A percentile compares a stretch with the other conserved stretches of the same genome.
Conservation (phyloP, 1,140 invertebrate genomes). For the Drosophila takahashii region DNA sequence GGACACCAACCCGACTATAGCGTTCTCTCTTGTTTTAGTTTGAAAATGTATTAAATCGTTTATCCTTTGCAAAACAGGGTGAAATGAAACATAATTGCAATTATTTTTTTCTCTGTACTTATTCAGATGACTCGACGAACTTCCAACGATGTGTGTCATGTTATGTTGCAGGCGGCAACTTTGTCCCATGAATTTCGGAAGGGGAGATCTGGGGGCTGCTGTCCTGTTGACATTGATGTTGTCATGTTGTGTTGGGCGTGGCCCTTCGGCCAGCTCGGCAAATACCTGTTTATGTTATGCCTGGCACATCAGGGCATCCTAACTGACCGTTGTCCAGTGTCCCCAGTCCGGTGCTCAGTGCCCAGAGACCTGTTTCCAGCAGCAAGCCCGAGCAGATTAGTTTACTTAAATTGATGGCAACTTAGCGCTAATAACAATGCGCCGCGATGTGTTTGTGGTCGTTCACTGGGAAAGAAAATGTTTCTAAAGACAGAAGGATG, state of each 20-base stretch:
- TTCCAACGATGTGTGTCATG: constrained; percentile 42
- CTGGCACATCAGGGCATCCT: constrained; percentile 36
- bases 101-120: constrained; percentile 16
- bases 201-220: constrained; percentile 49
- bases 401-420: constrained; percentile 82
- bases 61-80: too few relatives aligned
- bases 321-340: constrained; percentile 9
- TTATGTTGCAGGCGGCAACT: constrained; percentile 35
- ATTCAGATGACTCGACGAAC: constrained; percentile 51
- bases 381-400: constrained; percentile 66
- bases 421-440: constrained; percentile 75
- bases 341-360: constrained; percentile 1
- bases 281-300: constrained; percentile 80
- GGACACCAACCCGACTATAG: too few relatives aligned
- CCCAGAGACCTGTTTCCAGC: constrained; percentile 8
- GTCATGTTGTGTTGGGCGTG: constrained; percentile 55
- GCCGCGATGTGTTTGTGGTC: constrained; percentile 22
- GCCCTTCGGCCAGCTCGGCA: constrained; percentile 62
- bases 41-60: too few relatives aligned
- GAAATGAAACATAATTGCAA: neutral
- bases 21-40: too few relatives aligned
- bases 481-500: neutral
- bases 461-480: constrained; percentile 17
- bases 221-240: constrained; percentile 72
- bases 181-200: constrained; percentile 27